Evolutionary conservation across 2,113 vertebrate genomes (phyloP).

Genomic region (Sphyrna mokarran): DNA sequence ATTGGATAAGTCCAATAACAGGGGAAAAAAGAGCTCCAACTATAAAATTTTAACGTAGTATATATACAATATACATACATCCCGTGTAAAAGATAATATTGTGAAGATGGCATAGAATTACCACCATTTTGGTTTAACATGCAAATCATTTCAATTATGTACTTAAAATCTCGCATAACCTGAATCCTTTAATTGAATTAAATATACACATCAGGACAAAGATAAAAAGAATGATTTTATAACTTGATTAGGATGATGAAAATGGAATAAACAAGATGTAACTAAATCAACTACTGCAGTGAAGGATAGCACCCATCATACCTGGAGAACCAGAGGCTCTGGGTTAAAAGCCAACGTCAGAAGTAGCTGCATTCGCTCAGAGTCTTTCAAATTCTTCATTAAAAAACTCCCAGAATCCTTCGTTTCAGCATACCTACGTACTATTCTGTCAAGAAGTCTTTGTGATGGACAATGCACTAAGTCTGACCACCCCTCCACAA

Average conservation of each 20-base stretch:
- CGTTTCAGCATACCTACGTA: conserved; percentile 93
- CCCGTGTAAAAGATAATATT: neutral
- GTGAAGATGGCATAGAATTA: neutral
- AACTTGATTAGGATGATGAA: neutral
- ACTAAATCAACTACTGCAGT: neutral
- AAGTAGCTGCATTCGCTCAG: conserved; percentile 95
- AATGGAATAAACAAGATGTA: neutral
- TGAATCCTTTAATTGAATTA: neutral
- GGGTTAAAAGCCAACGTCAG: conserved; percentile 97
- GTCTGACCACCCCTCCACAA: conserved; percentile 97
- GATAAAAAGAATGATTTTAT: neutral
- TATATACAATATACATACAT: neutral
- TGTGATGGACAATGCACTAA: conserved; percentile 97
- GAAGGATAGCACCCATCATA: conserved; percentile 45
- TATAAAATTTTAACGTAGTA: neutral
- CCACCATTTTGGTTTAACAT: neutral
- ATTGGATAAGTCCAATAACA: neutral
- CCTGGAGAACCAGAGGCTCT: conserved; percentile 95
- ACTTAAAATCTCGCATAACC: neutral
- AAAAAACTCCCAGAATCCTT: conserved; percentile 97
- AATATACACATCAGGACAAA: neutral
- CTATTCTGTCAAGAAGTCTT: conserved; percentile 89
- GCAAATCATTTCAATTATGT: neutral
- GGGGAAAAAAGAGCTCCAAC: neutral
- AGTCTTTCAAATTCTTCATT: conserved; percentile 93